These are phyloP conservation scores for Regulus satrapa DNA, from an alignment of 2,113 vertebrate species.

Conservation along the genomic window DNA sequence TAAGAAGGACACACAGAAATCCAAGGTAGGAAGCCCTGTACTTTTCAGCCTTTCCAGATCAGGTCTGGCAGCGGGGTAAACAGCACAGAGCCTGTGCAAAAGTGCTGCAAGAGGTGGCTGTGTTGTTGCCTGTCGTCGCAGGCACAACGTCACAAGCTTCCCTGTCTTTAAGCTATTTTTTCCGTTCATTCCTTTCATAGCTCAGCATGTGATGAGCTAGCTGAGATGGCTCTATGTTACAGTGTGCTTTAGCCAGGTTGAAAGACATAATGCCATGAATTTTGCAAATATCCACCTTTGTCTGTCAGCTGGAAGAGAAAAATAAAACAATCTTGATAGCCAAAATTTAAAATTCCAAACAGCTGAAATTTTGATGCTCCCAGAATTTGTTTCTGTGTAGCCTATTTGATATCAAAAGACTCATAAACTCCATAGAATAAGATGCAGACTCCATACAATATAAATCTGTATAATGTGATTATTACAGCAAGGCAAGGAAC, in stretches of 20 bases:
- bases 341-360: neutral
- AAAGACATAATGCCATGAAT: neutral
- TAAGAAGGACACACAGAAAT: neutral
- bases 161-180: neutral
- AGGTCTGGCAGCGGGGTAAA: accelerated
- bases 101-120: neutral
- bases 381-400: neutral
- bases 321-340: neutral
- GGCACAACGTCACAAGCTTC: too few species aligned
- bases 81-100: accelerated
- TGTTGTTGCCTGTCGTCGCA: neutral
- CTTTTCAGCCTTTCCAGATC: neutral
- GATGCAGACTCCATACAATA: neutral
- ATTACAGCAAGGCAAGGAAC: neutral
- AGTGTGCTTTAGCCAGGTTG: neutral
- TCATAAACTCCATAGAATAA: neutral
- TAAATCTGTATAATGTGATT: neutral
- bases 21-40: neutral
- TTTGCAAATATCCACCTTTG: neutral
- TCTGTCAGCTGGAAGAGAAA: neutral
- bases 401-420: neutral
- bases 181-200: neutral
- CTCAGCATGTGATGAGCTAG: neutral
- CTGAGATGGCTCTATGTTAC: neutral
- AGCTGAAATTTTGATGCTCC: neutral